These are phyloP conservation scores for Pagetopsis macropterus DNA, from an alignment of 2,797 vertebrate genomes.

Conservation along the genomic window DNA sequence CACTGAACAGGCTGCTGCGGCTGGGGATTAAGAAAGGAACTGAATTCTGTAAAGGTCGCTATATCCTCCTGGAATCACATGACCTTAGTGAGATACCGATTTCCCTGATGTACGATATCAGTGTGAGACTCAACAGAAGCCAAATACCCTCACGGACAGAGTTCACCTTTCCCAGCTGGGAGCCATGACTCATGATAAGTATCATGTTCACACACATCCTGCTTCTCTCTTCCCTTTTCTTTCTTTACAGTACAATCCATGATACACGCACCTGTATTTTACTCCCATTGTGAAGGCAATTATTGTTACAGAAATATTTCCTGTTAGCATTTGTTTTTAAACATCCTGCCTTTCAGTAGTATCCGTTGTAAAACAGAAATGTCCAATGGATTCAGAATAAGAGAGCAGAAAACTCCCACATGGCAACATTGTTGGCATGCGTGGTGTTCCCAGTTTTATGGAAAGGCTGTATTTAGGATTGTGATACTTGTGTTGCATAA, in stretches of 20 bases:
- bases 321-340: slow-evolving; percentile 7
- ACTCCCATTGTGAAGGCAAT: slow-evolving; percentile 11
- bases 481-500: slow-evolving; percentile 37
- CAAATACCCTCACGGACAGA: slow-evolving; percentile 20
- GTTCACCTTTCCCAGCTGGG: slow-evolving; percentile 24
- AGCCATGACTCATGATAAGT: slow-evolving; percentile 30
- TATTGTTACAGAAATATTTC: slow-evolving; percentile 29
- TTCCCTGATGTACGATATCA: slow-evolving; percentile 24
- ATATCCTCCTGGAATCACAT: slow-evolving; percentile 33
- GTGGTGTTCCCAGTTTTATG: slow-evolving; percentile 25
- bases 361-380: slow-evolving; percentile 21
- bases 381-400: slow-evolving; percentile 14
- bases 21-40: not conserved
- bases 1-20: slow-evolving; percentile 15
- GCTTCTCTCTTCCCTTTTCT: not conserved
- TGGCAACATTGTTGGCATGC: slow-evolving; percentile 27
- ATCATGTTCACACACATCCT: slow-evolving; percentile 35
- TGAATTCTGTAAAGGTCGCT: slow-evolving; percentile 28
- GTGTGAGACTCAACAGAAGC: slow-evolving; percentile 17
- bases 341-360: slow-evolving; percentile 39
- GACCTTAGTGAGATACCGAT: slow-evolving; percentile 24
- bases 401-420: slow-evolving; percentile 56
- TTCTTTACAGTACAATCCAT: slow-evolving; percentile 6
- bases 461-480: slow-evolving; percentile 34
- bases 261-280: slow-evolving; percentile 16